Evolutionary conservation across 2,797 vertebrate species (phyloP).

Genomic region (Taeniopygia guttata): DNA sequence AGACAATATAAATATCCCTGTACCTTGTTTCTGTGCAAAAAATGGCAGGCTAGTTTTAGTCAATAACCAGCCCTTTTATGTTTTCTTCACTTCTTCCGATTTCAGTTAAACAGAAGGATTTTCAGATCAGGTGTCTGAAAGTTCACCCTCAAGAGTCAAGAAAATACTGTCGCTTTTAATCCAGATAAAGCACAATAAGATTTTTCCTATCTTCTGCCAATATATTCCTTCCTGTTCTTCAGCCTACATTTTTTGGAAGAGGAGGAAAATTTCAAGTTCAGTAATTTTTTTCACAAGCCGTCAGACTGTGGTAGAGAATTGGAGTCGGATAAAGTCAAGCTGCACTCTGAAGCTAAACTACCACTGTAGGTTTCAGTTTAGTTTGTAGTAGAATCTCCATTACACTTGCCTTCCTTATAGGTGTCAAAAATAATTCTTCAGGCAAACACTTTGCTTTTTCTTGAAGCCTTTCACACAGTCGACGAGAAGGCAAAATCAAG

Average conservation of each 20-base stretch:
- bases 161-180: neutral
- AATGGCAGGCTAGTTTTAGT: neutral
- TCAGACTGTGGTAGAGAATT: neutral
- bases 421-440: slow-evolving; percentile 20
- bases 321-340: neutral
- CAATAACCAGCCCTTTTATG: neutral
- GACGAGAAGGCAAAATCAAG: slow-evolving; percentile 3
- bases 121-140: neutral
- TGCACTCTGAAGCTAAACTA: neutral
- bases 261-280: neutral
- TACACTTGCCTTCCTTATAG: neutral
- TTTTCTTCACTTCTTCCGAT: slow-evolving; percentile 1
- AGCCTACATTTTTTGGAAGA: neutral
- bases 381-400: neutral
- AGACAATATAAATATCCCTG: slow-evolving; percentile 54
- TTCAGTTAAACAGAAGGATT: neutral
- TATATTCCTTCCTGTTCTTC: neutral
- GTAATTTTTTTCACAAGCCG: neutral
- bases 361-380: neutral
- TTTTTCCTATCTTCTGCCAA: neutral
- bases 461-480: neutral
- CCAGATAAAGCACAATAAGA: neutral
- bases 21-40: slow-evolving; percentile 55
- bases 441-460: neutral
- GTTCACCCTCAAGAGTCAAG: neutral